A percentile compares a stretch with the other conserved stretches of the same genome.
These are phyloP conservation scores for Rhopilema esculentum DNA, from an alignment of 30 jellyfish, hydroid and myxozoan genomes.

Conservation along the genomic window DNA sequence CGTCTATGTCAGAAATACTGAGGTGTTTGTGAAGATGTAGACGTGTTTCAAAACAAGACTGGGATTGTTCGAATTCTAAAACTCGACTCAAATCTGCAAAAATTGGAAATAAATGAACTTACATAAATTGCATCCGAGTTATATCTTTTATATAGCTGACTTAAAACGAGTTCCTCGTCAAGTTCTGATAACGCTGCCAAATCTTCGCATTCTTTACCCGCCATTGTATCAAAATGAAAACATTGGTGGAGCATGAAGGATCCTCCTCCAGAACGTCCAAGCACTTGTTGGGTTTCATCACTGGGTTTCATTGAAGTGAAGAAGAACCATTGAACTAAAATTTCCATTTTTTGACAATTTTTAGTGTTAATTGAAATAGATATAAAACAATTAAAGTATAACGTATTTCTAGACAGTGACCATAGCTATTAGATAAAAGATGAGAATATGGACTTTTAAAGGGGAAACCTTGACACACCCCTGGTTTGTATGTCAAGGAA, in stretches of 20 bases:
- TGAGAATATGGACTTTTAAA: too few relatives aligned
- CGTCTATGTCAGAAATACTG: too few relatives aligned
- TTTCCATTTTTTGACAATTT: too few relatives aligned
- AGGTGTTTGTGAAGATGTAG: too few relatives aligned
- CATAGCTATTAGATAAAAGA: too few relatives aligned
- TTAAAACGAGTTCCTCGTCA: conserved; percentile 47
- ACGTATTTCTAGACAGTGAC: too few relatives aligned
- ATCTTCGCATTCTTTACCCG: conserved; percentile 30
- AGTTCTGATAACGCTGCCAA: conserved; percentile 66
- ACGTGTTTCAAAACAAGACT: too few relatives aligned
- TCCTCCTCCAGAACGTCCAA: background rate
- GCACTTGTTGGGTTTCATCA: background rate
- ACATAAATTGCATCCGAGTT: conserved; percentile 46
- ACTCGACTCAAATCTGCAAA: background rate
- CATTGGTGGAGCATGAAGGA: background rate
- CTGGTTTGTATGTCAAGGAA: too few relatives aligned
- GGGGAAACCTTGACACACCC: too few relatives aligned
- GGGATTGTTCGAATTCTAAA: background rate
- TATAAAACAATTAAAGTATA: too few relatives aligned
- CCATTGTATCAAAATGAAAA: conserved; percentile 19
- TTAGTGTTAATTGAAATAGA: too few relatives aligned
- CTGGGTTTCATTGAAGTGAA: background rate
- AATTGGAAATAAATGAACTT: background rate
- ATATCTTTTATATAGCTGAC: conserved; percentile 32
- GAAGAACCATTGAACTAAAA: background rate